Evolutionary conservation across 1,140 invertebrate genomes (phyloP), one percentile per base, ranked within the genome.

Genomic region (Panonychus citri): DNA sequence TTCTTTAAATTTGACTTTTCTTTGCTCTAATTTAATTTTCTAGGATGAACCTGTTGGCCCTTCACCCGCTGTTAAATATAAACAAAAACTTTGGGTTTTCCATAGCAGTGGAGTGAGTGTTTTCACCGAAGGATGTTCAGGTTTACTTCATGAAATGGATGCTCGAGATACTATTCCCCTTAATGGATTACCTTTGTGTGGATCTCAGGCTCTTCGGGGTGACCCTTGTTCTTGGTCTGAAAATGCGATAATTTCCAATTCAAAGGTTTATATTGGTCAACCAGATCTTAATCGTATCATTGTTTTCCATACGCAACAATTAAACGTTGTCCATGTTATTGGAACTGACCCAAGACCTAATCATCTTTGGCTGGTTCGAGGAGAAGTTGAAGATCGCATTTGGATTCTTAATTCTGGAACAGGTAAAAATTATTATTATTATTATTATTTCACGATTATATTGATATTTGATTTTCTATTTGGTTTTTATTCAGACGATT

Each of bases 61-160:
- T 37, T 66, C 71, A 61, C 67, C 74, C 42, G 75, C 76, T 46
- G 84, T 86, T 61, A 84, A 84, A 63, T 82, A 87, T 42, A 85
- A 85, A 66, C 67, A 88, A 24, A 73, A 82, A 55, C 68, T 88
- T 3, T 60, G 59, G 59, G 43, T 60, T n/a, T 60, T 60, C 39
- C 59, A 60, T 30, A 28, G 30, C 8, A 58, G 46, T 30, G 59
- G 59, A 15, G 42, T 60, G 4, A 53, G 46, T 17, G 52, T 60
- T 30, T 59, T 55, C 26, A 28, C 34, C 19, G 56, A 37, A 25
- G 48, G 53, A 26, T 59, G 43, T 30, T 19, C 19, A 24, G 53
- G 28, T 19, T 42, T 56, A 12, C n/a, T 56, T 46, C 25, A 37
- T n/a, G 59, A 60, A 54, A 46, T 60, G 8, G 59, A 55, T 40